Conservation (phyloP, 2,888 invertebrate species). For the Plebejus anna region DNA sequence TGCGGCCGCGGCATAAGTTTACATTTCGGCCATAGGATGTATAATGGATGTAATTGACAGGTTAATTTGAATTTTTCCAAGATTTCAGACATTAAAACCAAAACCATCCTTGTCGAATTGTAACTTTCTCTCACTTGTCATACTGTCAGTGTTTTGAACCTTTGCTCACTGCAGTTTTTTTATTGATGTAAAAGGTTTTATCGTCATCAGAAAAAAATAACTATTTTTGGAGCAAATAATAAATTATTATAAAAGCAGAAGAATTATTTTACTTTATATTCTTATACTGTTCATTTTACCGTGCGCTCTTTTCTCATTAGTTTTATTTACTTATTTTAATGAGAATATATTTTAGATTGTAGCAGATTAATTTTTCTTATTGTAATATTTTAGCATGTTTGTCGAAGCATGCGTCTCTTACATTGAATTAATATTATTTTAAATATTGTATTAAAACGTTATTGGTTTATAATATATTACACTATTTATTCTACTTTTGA, state of each 20-base stretch:
- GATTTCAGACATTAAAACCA: too few relatives aligned
- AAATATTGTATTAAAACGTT: neutral
- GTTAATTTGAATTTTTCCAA: too few relatives aligned
- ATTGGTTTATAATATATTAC: neutral
- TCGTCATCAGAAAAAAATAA: neutral
- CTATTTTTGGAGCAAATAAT: neutral
- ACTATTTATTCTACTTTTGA: neutral
- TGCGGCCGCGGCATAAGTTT: too few relatives aligned
- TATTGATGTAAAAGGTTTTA: neutral
- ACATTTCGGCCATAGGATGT: too few relatives aligned
- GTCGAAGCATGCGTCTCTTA: neutral
- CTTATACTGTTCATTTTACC: neutral
- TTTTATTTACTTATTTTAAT: constrained; percentile 15
- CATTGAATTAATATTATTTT: neutral
- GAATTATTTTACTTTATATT: too few relatives aligned
- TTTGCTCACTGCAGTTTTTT: neutral
- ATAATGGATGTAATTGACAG: too few relatives aligned
- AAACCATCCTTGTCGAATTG: too few relatives aligned
- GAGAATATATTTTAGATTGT: neutral
- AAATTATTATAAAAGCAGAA: neutral
- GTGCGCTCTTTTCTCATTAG: neutral
- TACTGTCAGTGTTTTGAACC: neutral
- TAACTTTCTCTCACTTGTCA: neutral
- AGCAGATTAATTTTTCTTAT: neutral
- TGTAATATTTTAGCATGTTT: neutral